These are phyloP conservation scores for Epinephelus lanceolatus DNA, from an alignment of 2,113 vertebrate genomes.

Conservation along the genomic window DNA sequence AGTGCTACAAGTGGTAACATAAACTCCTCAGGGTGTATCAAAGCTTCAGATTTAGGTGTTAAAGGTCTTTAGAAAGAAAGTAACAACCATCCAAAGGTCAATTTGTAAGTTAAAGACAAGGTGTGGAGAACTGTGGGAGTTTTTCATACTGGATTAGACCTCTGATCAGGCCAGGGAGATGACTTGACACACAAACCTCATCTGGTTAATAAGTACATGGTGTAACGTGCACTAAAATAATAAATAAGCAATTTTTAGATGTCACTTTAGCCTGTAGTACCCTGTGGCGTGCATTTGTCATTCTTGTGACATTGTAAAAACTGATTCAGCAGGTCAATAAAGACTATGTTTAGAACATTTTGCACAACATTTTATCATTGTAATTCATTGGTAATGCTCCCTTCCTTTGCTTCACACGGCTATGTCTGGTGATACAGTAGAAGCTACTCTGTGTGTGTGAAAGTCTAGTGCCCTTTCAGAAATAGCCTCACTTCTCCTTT, in stretches of 20 bases:
- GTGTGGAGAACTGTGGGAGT: slow-evolving; percentile 35
- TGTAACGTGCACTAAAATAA: slow-evolving; percentile 35
- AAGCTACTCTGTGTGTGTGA: slow-evolving; percentile 38
- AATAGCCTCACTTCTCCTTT: slow-evolving; percentile 58
- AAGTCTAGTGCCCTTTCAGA: slow-evolving; percentile 44
- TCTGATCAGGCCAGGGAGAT: slow-evolving; percentile 7
- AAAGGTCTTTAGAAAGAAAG: slow-evolving; percentile 1
- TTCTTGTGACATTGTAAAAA: not conserved
- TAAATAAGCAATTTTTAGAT: slow-evolving; percentile 34
- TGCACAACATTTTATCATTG: not conserved
- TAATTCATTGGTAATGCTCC: not conserved
- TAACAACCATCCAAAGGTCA: slow-evolving; percentile 31
- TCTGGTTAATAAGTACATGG: slow-evolving; percentile 38
- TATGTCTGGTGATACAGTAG: not conserved
- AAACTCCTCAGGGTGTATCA: not conserved
- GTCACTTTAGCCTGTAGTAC: not conserved
- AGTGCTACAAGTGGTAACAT: not conserved
- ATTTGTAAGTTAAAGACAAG: slow-evolving; percentile 18
- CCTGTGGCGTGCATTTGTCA: not conserved
- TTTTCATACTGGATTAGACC: slow-evolving; percentile 15
- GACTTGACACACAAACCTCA: not conserved
- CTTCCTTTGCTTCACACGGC: not conserved
- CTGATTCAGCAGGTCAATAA: not conserved
- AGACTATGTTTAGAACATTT: not conserved
- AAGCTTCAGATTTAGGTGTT: not conserved